phyloP scores from a whole-genome alignment of 2,888 invertebrate species.

The Cryptocheilus praepositus region DNA sequence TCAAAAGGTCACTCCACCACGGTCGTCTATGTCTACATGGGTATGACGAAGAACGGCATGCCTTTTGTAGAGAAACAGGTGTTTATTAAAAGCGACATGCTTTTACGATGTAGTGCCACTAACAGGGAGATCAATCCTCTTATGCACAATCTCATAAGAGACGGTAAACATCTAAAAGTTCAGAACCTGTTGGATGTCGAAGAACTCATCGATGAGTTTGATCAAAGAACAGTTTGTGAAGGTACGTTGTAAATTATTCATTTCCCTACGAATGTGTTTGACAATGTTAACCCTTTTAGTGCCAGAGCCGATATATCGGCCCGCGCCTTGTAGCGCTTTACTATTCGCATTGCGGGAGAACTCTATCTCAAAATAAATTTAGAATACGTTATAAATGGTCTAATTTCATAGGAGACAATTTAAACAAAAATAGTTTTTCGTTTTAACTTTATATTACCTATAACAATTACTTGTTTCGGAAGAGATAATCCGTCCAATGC shows the following conservation, averaged over 20 bases:
- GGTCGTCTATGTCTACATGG: slow-evolving; percentile 65
- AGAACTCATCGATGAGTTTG: slow-evolving; percentile 67
- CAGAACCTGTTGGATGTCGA: slow-evolving; percentile 63
- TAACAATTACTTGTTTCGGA: too few relatives aligned
- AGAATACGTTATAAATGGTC: too few relatives aligned
- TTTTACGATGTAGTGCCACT: slow-evolving; percentile 59
- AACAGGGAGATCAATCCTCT: slow-evolving; percentile 64
- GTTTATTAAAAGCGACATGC: slow-evolving; percentile 68
- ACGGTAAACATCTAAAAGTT: slow-evolving; percentile 58
- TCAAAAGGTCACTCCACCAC: slow-evolving; percentile 66
- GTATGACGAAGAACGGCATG: slow-evolving; percentile 60
- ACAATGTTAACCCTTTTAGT: too few relatives aligned
- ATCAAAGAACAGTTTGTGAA: slow-evolving; percentile 66
- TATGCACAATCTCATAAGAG: slow-evolving; percentile 61
- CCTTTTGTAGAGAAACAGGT: slow-evolving; percentile 69
- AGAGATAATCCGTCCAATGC: too few relatives aligned
- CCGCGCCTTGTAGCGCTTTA: too few relatives aligned
- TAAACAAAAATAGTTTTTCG: too few relatives aligned
- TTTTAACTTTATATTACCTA: too few relatives aligned
- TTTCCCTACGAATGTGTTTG: too few relatives aligned
- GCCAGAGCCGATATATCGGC: too few relatives aligned
- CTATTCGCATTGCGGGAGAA: too few relatives aligned
- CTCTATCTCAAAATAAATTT: too few relatives aligned
- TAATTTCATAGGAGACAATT: too few relatives aligned
- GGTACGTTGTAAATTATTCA: slow-evolving; percentile 52